phyloP scores from a whole-genome alignment of 1,140 invertebrate genomes.

The Drosophila sturtevanti region DNA sequence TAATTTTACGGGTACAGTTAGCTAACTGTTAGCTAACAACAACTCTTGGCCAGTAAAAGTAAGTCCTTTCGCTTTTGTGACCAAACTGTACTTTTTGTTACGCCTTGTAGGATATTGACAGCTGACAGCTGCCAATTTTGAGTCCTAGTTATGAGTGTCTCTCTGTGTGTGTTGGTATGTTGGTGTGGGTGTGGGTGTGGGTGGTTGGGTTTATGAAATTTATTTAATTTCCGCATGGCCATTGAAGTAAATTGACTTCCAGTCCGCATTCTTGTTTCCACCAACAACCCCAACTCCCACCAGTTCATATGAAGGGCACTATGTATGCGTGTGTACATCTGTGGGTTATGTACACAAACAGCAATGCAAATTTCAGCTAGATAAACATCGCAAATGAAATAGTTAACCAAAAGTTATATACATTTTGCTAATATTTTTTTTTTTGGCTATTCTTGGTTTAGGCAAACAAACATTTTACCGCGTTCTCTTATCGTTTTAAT shows the following conservation, averaged over 20 bases:
- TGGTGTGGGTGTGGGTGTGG: not conserved
- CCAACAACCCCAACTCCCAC: too few relatives aligned
- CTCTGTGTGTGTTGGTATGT: slow-evolving; percentile 32
- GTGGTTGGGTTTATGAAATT: slow-evolving; percentile 53
- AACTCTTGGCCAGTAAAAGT: slow-evolving; percentile 3
- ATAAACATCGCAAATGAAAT: slow-evolving; percentile 52
- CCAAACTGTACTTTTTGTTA: slow-evolving; percentile 42
- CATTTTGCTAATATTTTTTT: slow-evolving; percentile 12
- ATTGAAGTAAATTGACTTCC: slow-evolving; percentile 57
- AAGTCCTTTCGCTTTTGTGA: slow-evolving; percentile 9
- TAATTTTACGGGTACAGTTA: slow-evolving; percentile 1
- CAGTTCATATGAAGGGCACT: slow-evolving; percentile 20
- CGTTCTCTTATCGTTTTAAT: slow-evolving; percentile 70
- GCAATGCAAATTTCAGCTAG: slow-evolving; percentile 55
- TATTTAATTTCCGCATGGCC: slow-evolving; percentile 71
- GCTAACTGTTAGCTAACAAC: not conserved
- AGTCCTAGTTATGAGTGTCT: slow-evolving; percentile 45
- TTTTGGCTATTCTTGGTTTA: slow-evolving; percentile 30
- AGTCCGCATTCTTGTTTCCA: slow-evolving; percentile 17
- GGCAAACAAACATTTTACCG: slow-evolving; percentile 37
- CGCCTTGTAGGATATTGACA: slow-evolving; percentile 35
- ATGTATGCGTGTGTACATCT: not conserved
- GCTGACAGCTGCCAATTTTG: slow-evolving; percentile 66
- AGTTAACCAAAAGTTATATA: slow-evolving; percentile 26
- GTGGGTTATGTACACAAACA: slow-evolving; percentile 8